phyloP scores from a whole-genome alignment of 2,113 vertebrate genomes.

The Erpornis zantholeuca region DNA sequence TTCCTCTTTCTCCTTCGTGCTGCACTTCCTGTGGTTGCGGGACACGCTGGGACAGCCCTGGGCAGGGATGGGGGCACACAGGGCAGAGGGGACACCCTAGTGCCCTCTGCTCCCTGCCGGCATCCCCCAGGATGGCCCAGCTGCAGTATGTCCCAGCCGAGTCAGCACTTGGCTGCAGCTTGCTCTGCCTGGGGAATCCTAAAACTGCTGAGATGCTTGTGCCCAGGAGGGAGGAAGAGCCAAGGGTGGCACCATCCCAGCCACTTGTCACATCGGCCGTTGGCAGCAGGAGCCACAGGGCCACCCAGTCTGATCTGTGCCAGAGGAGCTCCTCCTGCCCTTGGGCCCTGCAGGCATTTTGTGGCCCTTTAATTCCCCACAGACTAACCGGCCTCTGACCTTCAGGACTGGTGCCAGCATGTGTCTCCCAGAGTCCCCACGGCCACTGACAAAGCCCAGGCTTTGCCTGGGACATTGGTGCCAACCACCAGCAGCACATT shows the following conservation, averaged over 20 bases:
- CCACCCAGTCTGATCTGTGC: not conserved
- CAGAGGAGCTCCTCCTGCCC: not conserved
- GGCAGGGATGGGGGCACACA: accelerated
- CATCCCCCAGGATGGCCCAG: not conserved
- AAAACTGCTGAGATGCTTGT: not conserved
- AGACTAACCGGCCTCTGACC: not conserved
- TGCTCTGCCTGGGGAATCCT: not conserved
- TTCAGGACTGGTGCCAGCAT: not conserved
- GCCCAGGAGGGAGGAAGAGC: not conserved
- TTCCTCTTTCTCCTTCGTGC: not conserved
- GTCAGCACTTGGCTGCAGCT: not conserved
- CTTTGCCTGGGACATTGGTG: not conserved
- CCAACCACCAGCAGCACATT: not conserved
- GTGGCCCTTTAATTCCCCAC: not conserved
- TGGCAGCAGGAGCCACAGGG: not conserved
- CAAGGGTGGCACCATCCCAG: not conserved
- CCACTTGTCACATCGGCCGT: accelerated
- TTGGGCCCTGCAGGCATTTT: accelerated
- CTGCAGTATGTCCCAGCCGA: not conserved
- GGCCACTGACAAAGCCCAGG: not conserved
- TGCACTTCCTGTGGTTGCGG: not conserved
- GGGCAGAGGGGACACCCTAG: not conserved
- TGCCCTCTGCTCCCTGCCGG: accelerated
- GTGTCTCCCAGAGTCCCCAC: not conserved
- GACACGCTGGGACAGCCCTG: not conserved